Evolutionary conservation across 2,888 invertebrate genomes (phyloP).

Genomic region (Drosophila neonasuta): DNA sequence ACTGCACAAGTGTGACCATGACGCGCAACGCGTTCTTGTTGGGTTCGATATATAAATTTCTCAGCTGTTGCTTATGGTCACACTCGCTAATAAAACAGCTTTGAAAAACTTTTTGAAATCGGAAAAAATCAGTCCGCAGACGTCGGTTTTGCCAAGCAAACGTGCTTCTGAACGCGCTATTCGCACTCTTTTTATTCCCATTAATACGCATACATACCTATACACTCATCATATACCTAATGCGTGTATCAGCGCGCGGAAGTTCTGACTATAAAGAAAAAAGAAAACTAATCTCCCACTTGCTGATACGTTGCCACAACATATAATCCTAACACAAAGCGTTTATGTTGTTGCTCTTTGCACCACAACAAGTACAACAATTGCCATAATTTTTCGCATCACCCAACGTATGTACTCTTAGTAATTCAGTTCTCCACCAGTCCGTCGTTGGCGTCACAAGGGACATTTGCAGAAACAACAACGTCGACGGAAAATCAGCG

Average conservation of each 20-base stretch:
- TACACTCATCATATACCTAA: conserved; percentile 24
- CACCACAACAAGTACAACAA: conserved; percentile 14
- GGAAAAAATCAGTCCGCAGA: conserved; percentile 66
- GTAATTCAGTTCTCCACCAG: not conserved
- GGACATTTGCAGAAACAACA: conserved; percentile 7
- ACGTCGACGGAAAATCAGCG: conserved; percentile 29
- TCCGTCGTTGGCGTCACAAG: conserved; percentile 19
- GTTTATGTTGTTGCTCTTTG: conserved; percentile 15
- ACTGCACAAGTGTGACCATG: no score
- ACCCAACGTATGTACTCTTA: conserved; percentile 1
- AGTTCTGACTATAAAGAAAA: conserved; percentile 32
- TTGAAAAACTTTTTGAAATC: conserved; percentile 28
- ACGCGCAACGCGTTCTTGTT: no score
- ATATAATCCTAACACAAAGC: conserved; percentile 10
- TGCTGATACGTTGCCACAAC: conserved; percentile 28
- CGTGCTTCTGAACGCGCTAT: conserved; percentile 71
- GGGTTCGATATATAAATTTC: no score
- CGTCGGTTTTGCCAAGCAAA: conserved; percentile 79
- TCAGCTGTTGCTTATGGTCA: no score
- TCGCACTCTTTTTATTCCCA: conserved; percentile 39
- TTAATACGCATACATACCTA: conserved; percentile 43
- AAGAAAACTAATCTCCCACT: conserved; percentile 17
- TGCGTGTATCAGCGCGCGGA: conserved; percentile 57
- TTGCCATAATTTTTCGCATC: conserved; percentile 20
- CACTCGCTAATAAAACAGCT: not conserved